phyloP scores from a whole-genome alignment of 2,888 invertebrate species.

The Unio delphinus region DNA sequence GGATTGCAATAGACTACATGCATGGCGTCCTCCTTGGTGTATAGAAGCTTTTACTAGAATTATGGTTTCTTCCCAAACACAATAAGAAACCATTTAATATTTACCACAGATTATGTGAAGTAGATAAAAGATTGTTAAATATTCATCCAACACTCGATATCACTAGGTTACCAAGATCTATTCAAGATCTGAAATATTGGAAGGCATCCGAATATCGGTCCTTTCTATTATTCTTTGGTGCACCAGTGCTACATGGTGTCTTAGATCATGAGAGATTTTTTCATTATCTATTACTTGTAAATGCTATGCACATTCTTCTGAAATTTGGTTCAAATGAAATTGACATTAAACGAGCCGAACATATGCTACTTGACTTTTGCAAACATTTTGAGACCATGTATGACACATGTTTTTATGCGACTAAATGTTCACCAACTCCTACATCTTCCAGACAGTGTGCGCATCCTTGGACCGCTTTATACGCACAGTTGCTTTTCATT shows the following conservation, averaged over 20 bases:
- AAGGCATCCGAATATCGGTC: too few relatives aligned
- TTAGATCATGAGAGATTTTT: too few relatives aligned
- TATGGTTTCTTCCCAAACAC: constrained; percentile 19
- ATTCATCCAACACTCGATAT: constrained; percentile 22
- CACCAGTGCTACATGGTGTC: too few relatives aligned
- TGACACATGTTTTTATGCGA: constrained; percentile 29
- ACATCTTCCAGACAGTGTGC: constrained; percentile 32
- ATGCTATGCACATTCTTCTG: too few relatives aligned
- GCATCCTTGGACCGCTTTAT: constrained; percentile 17
- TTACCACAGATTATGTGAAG: constrained; percentile 7
- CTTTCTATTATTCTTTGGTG: too few relatives aligned
- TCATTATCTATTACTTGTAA: too few relatives aligned
- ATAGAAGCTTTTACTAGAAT: constrained; percentile 19
- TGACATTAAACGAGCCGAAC: too few relatives aligned
- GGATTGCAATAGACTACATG: constrained; percentile 32
- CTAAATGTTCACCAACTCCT: constrained; percentile 31
- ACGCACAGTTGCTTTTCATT: constrained; percentile 31
- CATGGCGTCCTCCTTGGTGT: constrained; percentile 30
- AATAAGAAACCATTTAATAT: constrained; percentile 15
- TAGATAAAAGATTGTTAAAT: not conserved
- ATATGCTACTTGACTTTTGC: too few relatives aligned
- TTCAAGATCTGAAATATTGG: constrained; percentile 14
- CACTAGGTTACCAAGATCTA: constrained; percentile 16
- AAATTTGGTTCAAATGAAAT: too few relatives aligned
- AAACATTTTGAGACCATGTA: too few relatives aligned